phyloP scores from a whole-genome alignment of 2,888 invertebrate genomes.

The Papilio elwesi region DNA sequence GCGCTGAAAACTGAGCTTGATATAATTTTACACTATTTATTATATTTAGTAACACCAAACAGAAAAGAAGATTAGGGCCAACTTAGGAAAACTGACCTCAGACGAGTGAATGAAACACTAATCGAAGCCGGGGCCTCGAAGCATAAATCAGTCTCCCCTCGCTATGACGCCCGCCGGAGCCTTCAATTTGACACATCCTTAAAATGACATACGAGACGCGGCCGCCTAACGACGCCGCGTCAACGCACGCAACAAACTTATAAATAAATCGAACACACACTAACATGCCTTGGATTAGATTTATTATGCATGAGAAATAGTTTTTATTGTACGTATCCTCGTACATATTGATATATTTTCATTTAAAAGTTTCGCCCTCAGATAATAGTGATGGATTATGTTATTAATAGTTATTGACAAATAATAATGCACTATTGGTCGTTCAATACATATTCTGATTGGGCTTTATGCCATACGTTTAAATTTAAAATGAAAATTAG shows the following conservation, averaged over 20 bases:
- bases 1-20: neutral
- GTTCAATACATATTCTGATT: too few species aligned
- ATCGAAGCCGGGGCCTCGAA: conserved; percentile 67
- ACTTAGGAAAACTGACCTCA: conserved; percentile 80
- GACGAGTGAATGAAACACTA: conserved; percentile 79
- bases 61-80: conserved; percentile 59
- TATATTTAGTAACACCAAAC: conserved; percentile 61
- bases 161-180: conserved; percentile 78
- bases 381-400: neutral
- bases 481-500: too few species aligned
- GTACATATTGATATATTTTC: conserved; percentile 3
- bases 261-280: conserved; percentile 46
- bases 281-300: conserved; percentile 25
- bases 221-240: conserved; percentile 76
- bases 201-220: conserved; percentile 83
- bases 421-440: too few species aligned
- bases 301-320: conserved; percentile 20
- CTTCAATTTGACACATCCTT: conserved; percentile 85
- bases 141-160: conserved; percentile 82
- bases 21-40: conserved; percentile 50
- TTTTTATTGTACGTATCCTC: neutral
- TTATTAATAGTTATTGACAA: too few species aligned
- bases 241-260: conserved; percentile 45
- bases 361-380: neutral
- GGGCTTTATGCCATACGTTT: too few species aligned